Evolutionary conservation across 2,888 invertebrate genomes (phyloP), one percentile per base, ranked within the genome.

Genomic region (Oxytorus armatus): DNA sequence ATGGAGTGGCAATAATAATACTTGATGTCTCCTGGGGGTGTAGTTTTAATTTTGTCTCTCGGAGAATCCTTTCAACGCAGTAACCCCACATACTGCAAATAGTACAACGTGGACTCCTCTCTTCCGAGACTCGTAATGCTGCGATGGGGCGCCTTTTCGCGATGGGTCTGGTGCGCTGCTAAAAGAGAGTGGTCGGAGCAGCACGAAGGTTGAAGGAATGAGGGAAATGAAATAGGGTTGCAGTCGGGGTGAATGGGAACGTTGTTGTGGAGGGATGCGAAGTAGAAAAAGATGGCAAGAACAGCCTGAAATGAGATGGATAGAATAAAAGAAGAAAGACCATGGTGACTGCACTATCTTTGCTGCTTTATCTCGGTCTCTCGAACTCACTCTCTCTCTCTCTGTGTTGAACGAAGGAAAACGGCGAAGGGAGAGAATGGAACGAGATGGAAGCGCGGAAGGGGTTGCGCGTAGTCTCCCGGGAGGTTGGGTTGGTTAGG

Each of bases 401-500:
- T 44, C 25, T 49, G 1, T 55, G 33, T 33, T 4, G 33, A 16
- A 47, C n/a, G 18, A 10, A 39, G 53, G 61, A 21, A 63, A 47
- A 44, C 25, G 25, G 29, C 47, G n/a, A 42, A 53, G 76, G 70
- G 79, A 65, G 68, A 72, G 72, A 65, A 61, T 18, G 68, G 53
- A 70, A 53, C 73, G 69, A 51, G 74, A 73, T 51, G 66, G 72
- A 59, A 78, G 82, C 33, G 49, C 39, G 39, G 44, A 51, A 73
- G 77, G 70, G 77, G 63, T 80, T 69, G 47, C 68, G 55, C 61
- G 14, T 61, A 11, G 61, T 21, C 63, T 65, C 74, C 44, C 33
- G 65, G 65, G 77, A 68, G 75, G 77, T 74, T 59, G 70, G 83
- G 63, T 81, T 82, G 82, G 84, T 83, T 82, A 83, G 83, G 81